phyloP scores from a whole-genome alignment of 2,797 vertebrate genomes.

The Lagodon rhomboides region DNA sequence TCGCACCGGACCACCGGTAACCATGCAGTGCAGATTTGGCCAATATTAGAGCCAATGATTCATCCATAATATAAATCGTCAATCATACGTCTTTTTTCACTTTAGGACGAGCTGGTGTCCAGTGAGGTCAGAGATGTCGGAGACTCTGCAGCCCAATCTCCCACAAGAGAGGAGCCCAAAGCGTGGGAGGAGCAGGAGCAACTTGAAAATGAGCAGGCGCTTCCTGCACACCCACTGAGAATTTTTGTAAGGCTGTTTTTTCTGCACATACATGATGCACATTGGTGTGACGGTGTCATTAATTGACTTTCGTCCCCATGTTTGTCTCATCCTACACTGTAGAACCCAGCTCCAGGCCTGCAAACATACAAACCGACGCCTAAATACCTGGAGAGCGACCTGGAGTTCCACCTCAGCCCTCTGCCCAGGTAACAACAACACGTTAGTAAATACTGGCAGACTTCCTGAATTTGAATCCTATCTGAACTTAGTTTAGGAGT shows the following conservation, averaged over 20 bases:
- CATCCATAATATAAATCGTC: neutral
- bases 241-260: conserved; percentile 80
- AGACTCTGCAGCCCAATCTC: neutral
- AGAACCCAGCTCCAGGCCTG: conserved; percentile 93
- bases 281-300: neutral
- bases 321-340: conserved; percentile 31
- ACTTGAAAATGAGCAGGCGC: conserved; percentile 30
- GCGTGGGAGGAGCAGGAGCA: conserved; percentile 1
- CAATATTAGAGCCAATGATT: neutral
- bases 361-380: conserved; percentile 83
- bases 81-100: too few relatives aligned
- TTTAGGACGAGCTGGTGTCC: conserved; percentile 65
- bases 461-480: too few relatives aligned
- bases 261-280: neutral
- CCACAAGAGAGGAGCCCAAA: neutral
- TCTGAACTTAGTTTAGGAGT: too few relatives aligned
- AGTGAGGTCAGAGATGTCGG: neutral
- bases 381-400: conserved; percentile 87
- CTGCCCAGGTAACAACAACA: conserved; percentile 80
- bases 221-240: conserved; percentile 76
- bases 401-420: conserved; percentile 91
- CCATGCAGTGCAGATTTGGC: neutral
- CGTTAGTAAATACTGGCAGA: neutral
- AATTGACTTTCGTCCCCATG: neutral
- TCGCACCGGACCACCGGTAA: conserved; percentile 75